These are phyloP conservation scores for Cotesia vestalis DNA, from an alignment of 1,140 invertebrate species.

Conservation along the genomic window DNA sequence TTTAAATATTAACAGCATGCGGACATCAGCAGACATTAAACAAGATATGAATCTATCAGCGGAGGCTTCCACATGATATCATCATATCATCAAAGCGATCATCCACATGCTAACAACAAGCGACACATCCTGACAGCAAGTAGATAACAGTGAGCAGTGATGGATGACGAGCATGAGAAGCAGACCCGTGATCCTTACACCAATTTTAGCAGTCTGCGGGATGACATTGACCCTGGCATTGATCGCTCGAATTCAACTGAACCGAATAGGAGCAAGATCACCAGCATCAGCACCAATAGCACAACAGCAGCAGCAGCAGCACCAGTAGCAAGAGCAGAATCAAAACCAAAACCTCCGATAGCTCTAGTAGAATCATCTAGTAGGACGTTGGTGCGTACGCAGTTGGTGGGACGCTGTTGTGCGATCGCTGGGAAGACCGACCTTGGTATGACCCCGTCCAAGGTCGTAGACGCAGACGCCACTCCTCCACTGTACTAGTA, in stretches of 20 bases:
- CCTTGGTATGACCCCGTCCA: slow-evolving; percentile 59
- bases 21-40: slow-evolving; percentile 1
- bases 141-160: not conserved
- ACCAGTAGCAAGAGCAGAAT: too few relatives aligned
- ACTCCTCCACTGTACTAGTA: slow-evolving; percentile 37
- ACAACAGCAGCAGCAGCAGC: too few relatives aligned
- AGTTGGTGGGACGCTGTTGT: slow-evolving; percentile 44
- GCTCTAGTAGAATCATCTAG: slow-evolving; percentile 36
- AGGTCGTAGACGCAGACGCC: slow-evolving; percentile 61
- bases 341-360: slow-evolving; percentile 17
- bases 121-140: slow-evolving; percentile 4
- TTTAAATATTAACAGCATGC: not conserved
- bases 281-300: too few relatives aligned
- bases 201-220: slow-evolving; percentile 40
- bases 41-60: slow-evolving; percentile 12
- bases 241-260: slow-evolving; percentile 48
- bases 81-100: too few relatives aligned
- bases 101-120: not conserved
- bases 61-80: too few relatives aligned
- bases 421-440: slow-evolving; percentile 44
- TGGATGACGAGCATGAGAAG: not conserved
- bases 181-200: not conserved
- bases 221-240: slow-evolving; percentile 64
- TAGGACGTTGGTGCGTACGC: slow-evolving; percentile 46
- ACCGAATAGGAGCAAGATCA: slow-evolving; percentile 10